Base-by-base conservation (phyloP, 2,797 vertebrate species). In the Amphiprion clarkii region DNA sequence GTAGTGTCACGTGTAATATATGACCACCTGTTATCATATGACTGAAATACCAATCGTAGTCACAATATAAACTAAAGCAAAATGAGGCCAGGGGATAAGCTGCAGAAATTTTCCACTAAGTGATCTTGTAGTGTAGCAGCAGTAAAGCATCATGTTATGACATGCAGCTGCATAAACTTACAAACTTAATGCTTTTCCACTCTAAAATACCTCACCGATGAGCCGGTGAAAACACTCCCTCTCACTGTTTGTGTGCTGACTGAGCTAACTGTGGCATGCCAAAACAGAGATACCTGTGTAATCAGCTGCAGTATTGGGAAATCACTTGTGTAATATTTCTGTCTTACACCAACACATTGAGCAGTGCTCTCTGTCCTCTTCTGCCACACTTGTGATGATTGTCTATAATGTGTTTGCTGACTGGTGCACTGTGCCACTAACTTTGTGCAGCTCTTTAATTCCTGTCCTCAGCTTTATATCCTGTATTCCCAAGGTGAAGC, bases 241-340 rank as follows among this genome's bases (percentile, higher is more conserved):
- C 19, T 7, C 1, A 27, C 7, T 55, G 6, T 61, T n/a, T 29
- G 58, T 48, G 7, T 48, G 25, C 70, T 61, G 0, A 25, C 16
- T 39, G 58, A 17, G 40, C 14, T 52, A 9, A 55, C 54, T 10
- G 25, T 11, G 6, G 6, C 82, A 42, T 69, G 86, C 60, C 66
- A 71, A 74, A 79, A 86, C 82, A 81, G 33, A 70, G 67, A 46
- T 54, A 74, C 74, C 86, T 81, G 78, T 13, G 44, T 54, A 67
- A 68, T 72, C 67, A 59, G 53, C 25, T 3, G 5, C 1, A 7
- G 31, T 25, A 14, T 87, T 83, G 62, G 23, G 81, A 83, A 87
- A 85, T 72, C 23, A 23, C 54, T 82, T 67, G 64, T 67, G 72
- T 49, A 71, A 82, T 75, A 10, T 62, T 83, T 64, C 44, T 21